Evolutionary conservation across 2,888 invertebrate species (phyloP), one percentile per base, ranked within the genome.

Genomic region (Papilio protenor): DNA sequence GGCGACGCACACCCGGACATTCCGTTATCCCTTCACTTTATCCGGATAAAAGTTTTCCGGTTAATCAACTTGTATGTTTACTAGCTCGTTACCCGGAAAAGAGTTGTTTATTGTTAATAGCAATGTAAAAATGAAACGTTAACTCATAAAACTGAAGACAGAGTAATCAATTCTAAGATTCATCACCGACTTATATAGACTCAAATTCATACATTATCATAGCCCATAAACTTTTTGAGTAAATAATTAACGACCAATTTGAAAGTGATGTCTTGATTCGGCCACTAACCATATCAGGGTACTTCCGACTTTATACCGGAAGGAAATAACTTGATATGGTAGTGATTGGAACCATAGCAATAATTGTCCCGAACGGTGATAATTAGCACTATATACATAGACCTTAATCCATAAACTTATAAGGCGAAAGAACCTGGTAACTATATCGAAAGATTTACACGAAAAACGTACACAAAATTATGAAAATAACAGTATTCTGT

Each of bases 21-120:
- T 69, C 73, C 66, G 79, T 77, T 79, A 70, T 79, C 80, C 81
- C 82, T 83, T 82, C 83, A 73, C 77, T 69, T 79, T 78, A 61
- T 77, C 76, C 79, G 75, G 82, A 81, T 81, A 80, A 55, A 61
- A 23, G n/a, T 72, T 72, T 72, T 55, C 75, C 55, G 47, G 33
- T 45, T 61, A 73, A 77, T 55, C 14, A 61, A 23, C 27, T 27
- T 27, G 6, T 59, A 23, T 4, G 23, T 61, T 61, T 61, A 27
- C 14, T 61, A 61, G 23, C 3, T 23, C 4, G 16, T 27, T 61
- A 61, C 23, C 11, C 23, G 16, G 27, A 27, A 61, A 61, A 27
- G 1, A 16, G 23, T 27, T 27, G 21, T 8, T 61, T 12, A 27
- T 55, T 52, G 49, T 52, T 21, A 70, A 70, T 45, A 16, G 14